These are phyloP conservation scores for Phainopepla nitens DNA, from an alignment of 2,113 vertebrate genomes.

Conservation along the genomic window DNA sequence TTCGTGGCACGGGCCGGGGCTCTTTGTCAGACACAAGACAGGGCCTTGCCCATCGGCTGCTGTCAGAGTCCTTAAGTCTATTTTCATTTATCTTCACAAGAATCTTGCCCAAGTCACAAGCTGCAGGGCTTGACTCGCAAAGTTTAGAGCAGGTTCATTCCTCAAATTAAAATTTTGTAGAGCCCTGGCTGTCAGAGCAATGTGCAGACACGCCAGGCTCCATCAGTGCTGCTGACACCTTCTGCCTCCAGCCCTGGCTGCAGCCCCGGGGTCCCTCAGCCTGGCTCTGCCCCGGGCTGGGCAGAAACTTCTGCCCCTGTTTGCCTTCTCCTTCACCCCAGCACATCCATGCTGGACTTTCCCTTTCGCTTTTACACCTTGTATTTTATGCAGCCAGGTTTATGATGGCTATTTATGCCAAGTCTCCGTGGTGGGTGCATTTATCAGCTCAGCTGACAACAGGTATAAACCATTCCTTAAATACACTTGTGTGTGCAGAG, in stretches of 20 bases:
- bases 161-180: conserved; percentile 25
- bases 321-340: neutral
- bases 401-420: neutral
- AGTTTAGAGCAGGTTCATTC: conserved; percentile 14
- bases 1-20: neutral
- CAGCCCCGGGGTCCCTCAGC: neutral
- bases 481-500: neutral
- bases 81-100: neutral
- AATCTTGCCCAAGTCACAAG: neutral
- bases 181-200: neutral
- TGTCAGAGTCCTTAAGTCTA: neutral
- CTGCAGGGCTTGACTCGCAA: neutral
- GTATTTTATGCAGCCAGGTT: neutral
- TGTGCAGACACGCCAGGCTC: neutral
- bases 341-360: rapidly evolving
- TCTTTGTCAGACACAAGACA: neutral
- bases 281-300: neutral
- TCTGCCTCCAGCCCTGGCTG: neutral
- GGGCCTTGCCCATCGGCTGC: neutral
- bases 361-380: rapidly evolving
- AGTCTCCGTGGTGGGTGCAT: neutral
- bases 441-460: neutral
- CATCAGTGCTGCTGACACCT: neutral
- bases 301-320: neutral
- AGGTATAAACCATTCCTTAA: neutral